Conservation (phyloP, 2,888 invertebrate genomes). For the Dynastes hyllus region DNA sequence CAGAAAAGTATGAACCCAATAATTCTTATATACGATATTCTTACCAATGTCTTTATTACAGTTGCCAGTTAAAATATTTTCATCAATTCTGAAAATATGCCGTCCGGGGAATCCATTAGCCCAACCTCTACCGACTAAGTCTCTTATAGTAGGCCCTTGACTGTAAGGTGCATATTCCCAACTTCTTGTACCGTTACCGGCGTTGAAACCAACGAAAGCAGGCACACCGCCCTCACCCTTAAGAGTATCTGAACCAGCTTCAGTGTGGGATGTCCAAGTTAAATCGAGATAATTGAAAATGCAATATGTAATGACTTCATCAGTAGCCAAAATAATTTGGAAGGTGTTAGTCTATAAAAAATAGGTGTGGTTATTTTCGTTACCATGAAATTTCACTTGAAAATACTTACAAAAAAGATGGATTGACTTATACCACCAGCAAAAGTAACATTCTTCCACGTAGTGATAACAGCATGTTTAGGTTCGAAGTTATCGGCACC, state of each 20-base stretch:
- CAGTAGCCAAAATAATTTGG: constrained; percentile 94
- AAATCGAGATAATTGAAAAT: constrained; percentile 96
- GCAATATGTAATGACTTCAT: constrained; percentile 94
- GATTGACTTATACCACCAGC: constrained; percentile 90
- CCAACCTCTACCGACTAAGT: constrained; percentile 88
- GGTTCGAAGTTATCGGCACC: constrained; percentile 94
- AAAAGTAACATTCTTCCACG: constrained; percentile 98
- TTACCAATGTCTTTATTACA: constrained; percentile 93
- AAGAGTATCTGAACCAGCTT: constrained; percentile 92
- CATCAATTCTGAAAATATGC: constrained; percentile 96
- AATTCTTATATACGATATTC: constrained; percentile 47
- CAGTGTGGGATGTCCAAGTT: constrained; percentile 93
- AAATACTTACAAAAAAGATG: constrained; percentile 77
- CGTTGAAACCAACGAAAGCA: constrained; percentile 96
- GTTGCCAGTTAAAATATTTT: constrained; percentile 93
- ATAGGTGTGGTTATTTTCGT: not conserved
- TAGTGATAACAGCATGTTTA: constrained; percentile 91
- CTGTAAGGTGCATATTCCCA: constrained; percentile 94
- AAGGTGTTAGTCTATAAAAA: constrained; percentile 90
- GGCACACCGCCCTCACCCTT: constrained; percentile 90
- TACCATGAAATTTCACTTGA: not conserved
- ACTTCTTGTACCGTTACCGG: constrained; percentile 93
- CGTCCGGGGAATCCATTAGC: constrained; percentile 91
- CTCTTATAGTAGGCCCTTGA: constrained; percentile 87
- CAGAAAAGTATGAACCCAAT: too few relatives aligned